A percentile compares a stretch with the other conserved stretches of the same genome.
Conservation (phyloP, 30 jellyfish, hydroid and myxozoan species). For the Cassiopea andromeda region DNA sequence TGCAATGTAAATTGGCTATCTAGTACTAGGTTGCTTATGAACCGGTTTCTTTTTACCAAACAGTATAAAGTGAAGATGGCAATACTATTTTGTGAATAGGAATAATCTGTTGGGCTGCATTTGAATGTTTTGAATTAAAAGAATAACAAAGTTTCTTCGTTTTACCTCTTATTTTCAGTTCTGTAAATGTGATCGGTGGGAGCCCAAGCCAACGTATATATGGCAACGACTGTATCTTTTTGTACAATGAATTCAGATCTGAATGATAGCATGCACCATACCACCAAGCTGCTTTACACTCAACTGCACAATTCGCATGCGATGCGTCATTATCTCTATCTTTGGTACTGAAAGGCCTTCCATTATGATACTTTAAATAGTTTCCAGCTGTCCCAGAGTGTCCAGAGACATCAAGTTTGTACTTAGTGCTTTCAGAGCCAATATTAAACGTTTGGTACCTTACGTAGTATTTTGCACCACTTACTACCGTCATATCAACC, state of each 20-base stretch:
- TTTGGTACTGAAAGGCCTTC: background rate
- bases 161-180: background rate
- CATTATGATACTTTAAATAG: background rate
- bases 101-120: no score
- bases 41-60: no score
- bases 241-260: background rate
- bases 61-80: no score
- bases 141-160: no score
- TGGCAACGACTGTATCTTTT: background rate
- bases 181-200: background rate
- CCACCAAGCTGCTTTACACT: background rate
- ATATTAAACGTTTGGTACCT: background rate
- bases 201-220: background rate
- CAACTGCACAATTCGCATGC: background rate
- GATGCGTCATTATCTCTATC: background rate
- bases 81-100: no score
- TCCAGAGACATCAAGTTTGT: background rate
- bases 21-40: no score
- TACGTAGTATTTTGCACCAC: background rate
- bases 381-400: constrained; percentile 9
- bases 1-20: no score
- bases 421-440: background rate
- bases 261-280: background rate
- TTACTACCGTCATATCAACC: background rate
- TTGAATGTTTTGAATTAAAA: no score